Evolutionary conservation across 2,113 vertebrate species (phyloP).

Genomic region (Elgaria multicarinata): DNA sequence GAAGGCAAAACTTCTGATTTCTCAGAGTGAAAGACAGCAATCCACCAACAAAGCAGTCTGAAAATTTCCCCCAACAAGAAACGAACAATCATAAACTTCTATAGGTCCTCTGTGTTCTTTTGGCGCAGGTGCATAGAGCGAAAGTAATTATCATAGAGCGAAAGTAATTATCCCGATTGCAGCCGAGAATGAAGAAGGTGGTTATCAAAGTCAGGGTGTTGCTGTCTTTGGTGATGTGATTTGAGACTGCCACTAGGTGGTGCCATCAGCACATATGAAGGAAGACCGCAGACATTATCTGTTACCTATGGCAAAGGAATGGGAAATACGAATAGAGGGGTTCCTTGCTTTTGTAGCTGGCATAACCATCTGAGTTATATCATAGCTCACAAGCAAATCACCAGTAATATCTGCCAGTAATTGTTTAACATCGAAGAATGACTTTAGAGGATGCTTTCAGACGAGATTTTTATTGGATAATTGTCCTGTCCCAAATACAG

Average conservation of each 20-base stretch:
- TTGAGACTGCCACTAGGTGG: constrained; percentile 41
- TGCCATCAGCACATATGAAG: background rate
- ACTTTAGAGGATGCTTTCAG: background rate
- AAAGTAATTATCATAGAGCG: background rate
- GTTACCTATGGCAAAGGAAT: background rate
- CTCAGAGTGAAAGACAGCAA: background rate
- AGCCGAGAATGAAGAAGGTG: too few relatives aligned
- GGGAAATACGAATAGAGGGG: background rate
- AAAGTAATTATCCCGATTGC: background rate
- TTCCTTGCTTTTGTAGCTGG: background rate
- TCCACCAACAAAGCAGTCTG: background rate
- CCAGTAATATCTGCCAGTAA: background rate
- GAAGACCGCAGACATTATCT: background rate
- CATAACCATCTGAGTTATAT: background rate
- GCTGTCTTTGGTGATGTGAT: background rate
- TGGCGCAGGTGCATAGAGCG: background rate
- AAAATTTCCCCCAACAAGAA: background rate
- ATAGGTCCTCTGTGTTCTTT: background rate
- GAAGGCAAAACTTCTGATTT: background rate
- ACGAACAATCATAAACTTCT: background rate
- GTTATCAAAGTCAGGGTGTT: background rate
- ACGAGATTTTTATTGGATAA: too few relatives aligned
- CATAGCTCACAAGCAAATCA: background rate
- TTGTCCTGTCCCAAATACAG: too few relatives aligned
- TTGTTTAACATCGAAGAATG: background rate